phyloP scores from a whole-genome alignment of 2,113 vertebrate species.

The Elephantulus edwardii region DNA sequence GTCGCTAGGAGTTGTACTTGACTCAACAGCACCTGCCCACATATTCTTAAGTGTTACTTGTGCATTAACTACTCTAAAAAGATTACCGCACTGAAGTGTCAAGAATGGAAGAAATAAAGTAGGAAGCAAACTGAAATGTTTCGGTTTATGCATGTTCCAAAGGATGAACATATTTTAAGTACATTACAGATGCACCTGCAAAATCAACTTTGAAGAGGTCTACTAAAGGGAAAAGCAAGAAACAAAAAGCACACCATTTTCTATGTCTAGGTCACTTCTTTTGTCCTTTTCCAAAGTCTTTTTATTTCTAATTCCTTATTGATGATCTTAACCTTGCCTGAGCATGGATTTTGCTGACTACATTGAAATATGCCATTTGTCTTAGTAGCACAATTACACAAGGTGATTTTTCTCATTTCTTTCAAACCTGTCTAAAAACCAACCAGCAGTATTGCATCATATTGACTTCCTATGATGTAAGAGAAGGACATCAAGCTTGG shows the following conservation, averaged over 20 bases:
- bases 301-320: conserved; percentile 12
- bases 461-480: conserved; percentile 1
- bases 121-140: no score
- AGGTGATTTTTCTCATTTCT: not conserved
- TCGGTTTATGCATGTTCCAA: no score
- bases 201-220: no score
- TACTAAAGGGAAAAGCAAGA: not conserved
- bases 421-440: conserved; percentile 40
- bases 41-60: no score
- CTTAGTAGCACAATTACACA: not conserved
- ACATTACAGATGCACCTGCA: no score
- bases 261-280: not conserved
- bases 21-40: no score
- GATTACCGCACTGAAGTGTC: no score
- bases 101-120: no score
- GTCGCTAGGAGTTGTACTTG: no score
- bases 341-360: not conserved
- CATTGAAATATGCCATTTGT: conserved; percentile 5
- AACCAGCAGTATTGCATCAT: not conserved
- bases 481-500: no score
- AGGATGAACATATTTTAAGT: no score
- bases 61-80: no score
- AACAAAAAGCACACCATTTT: not conserved
- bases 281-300: conserved; percentile 9
- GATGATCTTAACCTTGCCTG: not conserved